phyloP scores from a whole-genome alignment of 2,888 invertebrate species.

The Dolomedes plantarius region DNA sequence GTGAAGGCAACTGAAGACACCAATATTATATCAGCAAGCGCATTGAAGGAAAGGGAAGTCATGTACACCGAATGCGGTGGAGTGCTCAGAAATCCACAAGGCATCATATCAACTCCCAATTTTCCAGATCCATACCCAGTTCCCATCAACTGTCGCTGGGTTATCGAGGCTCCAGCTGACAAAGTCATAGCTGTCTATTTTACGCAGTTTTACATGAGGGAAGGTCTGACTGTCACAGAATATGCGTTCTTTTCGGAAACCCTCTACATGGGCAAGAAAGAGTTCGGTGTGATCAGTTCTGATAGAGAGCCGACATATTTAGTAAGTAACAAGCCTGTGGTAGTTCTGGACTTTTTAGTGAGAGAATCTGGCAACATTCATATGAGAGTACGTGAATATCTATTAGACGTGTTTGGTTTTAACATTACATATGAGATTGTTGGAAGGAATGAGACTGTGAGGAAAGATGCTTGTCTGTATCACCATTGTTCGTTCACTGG shows the following conservation, averaged over 20 bases:
- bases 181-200: slow-evolving; percentile 88
- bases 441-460: slow-evolving; percentile 75
- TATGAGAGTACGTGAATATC: slow-evolving; percentile 86
- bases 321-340: slow-evolving; percentile 81
- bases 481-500: slow-evolving; percentile 89
- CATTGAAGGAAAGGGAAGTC: slow-evolving; percentile 55
- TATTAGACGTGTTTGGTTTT: slow-evolving; percentile 92
- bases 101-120: slow-evolving; percentile 87
- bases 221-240: slow-evolving; percentile 74
- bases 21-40: slow-evolving; percentile 37
- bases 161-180: slow-evolving; percentile 83
- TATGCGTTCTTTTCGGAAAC: slow-evolving; percentile 75
- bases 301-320: slow-evolving; percentile 74
- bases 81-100: slow-evolving; percentile 76
- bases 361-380: slow-evolving; percentile 82
- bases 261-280: slow-evolving; percentile 63
- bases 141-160: slow-evolving; percentile 90
- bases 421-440: slow-evolving; percentile 93
- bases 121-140: slow-evolving; percentile 88
- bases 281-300: slow-evolving; percentile 65
- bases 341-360: slow-evolving; percentile 87
- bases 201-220: slow-evolving; percentile 87
- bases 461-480: slow-evolving; percentile 82
- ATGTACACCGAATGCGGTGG: slow-evolving; percentile 66
- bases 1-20: slow-evolving; percentile 2